A percentile compares a stretch with the other conserved stretches of the same genome.
Evolutionary conservation across 2,888 invertebrate species (phyloP).

Genomic region (Dicyrtoma fusca): DNA sequence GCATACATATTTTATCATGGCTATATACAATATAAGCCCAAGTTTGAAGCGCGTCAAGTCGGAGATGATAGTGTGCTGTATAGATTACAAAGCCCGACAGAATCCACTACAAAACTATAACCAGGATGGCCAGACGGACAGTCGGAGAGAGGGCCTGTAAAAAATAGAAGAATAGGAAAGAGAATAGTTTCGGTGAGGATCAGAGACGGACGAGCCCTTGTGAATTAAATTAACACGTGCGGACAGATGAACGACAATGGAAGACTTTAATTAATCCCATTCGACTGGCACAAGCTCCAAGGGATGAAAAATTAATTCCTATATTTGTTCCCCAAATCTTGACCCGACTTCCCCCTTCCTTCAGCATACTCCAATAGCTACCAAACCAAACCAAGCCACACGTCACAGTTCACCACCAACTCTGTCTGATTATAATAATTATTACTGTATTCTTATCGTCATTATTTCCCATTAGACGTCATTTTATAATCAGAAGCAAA

Average conservation of each 20-base stretch:
- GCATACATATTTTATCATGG: neutral
- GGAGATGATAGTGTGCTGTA: neutral
- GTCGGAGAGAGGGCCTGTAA: no score
- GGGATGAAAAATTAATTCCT: conserved; percentile 43
- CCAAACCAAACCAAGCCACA: conserved; percentile 17
- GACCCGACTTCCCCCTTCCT: conserved; percentile 13
- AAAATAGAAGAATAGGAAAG: conserved; percentile 21
- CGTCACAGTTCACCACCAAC: no score
- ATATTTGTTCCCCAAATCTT: conserved; percentile 42
- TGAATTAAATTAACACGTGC: conserved; percentile 57
- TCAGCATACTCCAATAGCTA: neutral
- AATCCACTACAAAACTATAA: no score
- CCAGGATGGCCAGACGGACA: no score
- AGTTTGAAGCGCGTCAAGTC: neutral
- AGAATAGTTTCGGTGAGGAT: conserved; percentile 35
- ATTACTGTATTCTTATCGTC: no score
- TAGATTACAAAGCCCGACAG: conserved; percentile 3
- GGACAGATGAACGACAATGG: conserved; percentile 55
- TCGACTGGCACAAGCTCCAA: conserved; percentile 38
- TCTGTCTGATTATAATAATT: no score
- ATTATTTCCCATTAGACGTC: no score
- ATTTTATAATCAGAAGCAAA: no score
- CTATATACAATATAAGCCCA: no score
- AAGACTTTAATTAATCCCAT: conserved; percentile 56
- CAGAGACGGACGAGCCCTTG: conserved; percentile 7